A percentile compares a stretch with the other conserved stretches of the same genome.
Evolutionary conservation across 1,140 invertebrate species (phyloP).

Genomic region (Drosophila subpulchrella): DNA sequence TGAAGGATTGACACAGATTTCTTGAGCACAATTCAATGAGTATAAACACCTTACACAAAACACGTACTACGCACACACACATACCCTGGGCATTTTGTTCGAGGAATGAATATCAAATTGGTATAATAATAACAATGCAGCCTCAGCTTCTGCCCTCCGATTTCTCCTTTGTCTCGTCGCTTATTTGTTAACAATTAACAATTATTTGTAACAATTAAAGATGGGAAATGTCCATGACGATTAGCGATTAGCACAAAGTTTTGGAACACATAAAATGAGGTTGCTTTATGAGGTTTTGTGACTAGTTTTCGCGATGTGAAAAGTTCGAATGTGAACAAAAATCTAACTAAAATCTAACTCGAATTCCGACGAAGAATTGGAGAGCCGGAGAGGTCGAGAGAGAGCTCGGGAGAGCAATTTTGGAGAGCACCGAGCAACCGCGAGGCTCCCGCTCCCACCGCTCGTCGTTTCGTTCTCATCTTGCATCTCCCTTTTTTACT

Average conservation of each 20-base stretch:
- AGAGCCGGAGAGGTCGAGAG: too few species aligned
- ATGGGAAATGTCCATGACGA: slow-evolving; percentile 7
- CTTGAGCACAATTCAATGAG: slow-evolving; percentile 20
- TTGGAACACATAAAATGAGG: slow-evolving; percentile 20
- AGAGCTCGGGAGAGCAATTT: too few species aligned
- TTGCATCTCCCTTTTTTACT: too few species aligned
- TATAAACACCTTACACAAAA: slow-evolving; percentile 19
- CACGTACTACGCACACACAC: slow-evolving; percentile 29
- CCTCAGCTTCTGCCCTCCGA: slow-evolving; percentile 28
- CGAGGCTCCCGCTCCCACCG: too few species aligned
- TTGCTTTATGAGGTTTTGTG: slow-evolving; percentile 33
- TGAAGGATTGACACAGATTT: slow-evolving; percentile 19
- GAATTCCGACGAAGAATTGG: too few species aligned
- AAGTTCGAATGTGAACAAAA: too few species aligned
- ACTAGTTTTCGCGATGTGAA: slow-evolving; percentile 64
- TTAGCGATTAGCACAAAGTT: slow-evolving; percentile 19
- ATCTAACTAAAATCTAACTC: too few species aligned
- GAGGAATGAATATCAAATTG: slow-evolving; percentile 52
- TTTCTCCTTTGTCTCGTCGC: slow-evolving; percentile 14
- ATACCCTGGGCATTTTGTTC: slow-evolving; percentile 69
- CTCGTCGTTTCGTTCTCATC: too few species aligned
- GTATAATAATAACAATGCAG: slow-evolving; percentile 27
- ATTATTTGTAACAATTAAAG: slow-evolving; percentile 42
- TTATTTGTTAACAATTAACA: slow-evolving; percentile 27
- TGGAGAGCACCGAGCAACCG: too few species aligned